phyloP scores from a whole-genome alignment of 2,113 vertebrate genomes.

The Zootoca vivipara region DNA sequence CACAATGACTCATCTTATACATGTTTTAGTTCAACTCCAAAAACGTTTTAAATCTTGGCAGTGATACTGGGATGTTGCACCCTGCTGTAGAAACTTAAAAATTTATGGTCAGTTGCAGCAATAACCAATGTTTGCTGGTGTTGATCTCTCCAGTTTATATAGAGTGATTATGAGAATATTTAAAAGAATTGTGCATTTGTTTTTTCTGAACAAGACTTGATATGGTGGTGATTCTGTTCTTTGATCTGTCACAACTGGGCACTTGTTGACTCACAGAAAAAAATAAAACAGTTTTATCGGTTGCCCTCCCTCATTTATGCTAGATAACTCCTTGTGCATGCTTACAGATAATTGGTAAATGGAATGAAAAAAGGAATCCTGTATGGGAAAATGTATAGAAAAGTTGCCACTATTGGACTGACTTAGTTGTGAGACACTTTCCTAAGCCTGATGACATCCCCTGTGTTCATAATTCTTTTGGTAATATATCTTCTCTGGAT shows the following conservation, averaged over 20 bases:
- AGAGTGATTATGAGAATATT: background rate
- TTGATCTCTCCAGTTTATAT: background rate
- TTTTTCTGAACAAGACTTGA: background rate
- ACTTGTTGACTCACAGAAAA: background rate
- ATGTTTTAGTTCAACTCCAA: conserved; percentile 79
- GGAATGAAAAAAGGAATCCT: background rate
- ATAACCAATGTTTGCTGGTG: conserved; percentile 22
- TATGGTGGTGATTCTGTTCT: background rate
- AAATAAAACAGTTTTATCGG: background rate
- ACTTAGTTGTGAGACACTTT: background rate
- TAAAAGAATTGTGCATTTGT: background rate
- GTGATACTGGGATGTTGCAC: conserved; percentile 65
- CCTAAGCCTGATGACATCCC: background rate
- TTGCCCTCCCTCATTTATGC: background rate
- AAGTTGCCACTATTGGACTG: background rate
- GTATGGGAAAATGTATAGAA: background rate
- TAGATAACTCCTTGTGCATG: background rate
- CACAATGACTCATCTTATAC: conserved; percentile 78
- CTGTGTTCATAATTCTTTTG: too few species aligned
- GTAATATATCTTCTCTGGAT: background rate
- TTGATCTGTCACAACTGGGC: background rate
- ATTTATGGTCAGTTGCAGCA: conserved; percentile 60
- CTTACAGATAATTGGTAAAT: background rate
- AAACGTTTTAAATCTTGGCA: conserved; percentile 79
- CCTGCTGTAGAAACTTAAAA: conserved; percentile 67